Evolutionary conservation across 1,140 invertebrate genomes (phyloP), one percentile per base, ranked within the genome.

Genomic region (Drosophila willistoni): DNA sequence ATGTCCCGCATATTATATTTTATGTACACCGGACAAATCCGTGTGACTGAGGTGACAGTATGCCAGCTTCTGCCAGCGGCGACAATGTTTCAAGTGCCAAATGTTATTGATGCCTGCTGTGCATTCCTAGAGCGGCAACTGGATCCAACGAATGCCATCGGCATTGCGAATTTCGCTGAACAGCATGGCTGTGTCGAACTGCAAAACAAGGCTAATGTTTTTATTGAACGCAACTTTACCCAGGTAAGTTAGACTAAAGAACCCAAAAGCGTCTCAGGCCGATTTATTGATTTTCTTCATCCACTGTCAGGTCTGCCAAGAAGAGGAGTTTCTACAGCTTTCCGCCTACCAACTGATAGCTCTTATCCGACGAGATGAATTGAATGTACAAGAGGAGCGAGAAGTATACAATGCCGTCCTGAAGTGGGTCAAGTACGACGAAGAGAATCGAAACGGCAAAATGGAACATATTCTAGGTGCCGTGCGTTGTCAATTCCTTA

Each of bases 381-480:
- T 98, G 0, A 98, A 98, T 92, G 97, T 98, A 0, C 95, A 96
- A 77, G 97, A 97, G 87, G 97, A 98, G 85, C 94, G 96, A 29
- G 97, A 98, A 92, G 97, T 97, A 1, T 98, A 98, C 87, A 96
- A 97, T 85, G 97, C 97, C 10, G 97, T 98, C 10, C 93, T 98
- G 3, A 96, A 96, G 92, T 98, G 97, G 97, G 97, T 96, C 36
- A 96, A 95, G 90, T 96, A 97, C 87, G 97, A 98, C 81, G 95
- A 97, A 75, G 96, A 98, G 61, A 95, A 94, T 33, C 93, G 97
- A 54, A 94, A 96, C 68, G 94, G 95, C 5, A 97, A 97, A 91
- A 96, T 98, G 95, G 96, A 97, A 75, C 95, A 96, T 73, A 97
- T 98, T 77, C 92, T 98, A 33, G 95, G 95, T 82, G 96, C 96